Conservation (phyloP, 2,113 vertebrate genomes). For the Heteronetta atricapilla region DNA sequence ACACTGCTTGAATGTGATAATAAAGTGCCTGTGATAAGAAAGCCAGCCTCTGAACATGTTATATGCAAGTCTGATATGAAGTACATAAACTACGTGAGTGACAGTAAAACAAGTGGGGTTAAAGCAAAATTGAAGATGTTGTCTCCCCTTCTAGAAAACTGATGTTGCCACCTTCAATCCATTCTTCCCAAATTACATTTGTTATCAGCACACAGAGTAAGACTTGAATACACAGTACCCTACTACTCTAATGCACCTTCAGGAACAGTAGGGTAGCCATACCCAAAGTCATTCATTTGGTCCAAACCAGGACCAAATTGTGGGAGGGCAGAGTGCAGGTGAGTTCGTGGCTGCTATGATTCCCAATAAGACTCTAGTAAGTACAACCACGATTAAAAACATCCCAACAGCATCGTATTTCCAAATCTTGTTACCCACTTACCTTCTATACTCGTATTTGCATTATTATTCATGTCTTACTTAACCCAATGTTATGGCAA, state of each 20-base stretch:
- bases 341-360: constrained; percentile 5
- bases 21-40: neutral
- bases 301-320: neutral
- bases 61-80: neutral
- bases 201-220: neutral
- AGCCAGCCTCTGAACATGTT: neutral
- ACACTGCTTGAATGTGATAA: neutral
- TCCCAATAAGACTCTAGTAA: neutral
- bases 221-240: neutral
- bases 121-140: neutral
- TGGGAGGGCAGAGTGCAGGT: neutral
- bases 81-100: neutral
- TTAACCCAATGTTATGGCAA: neutral
- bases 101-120: neutral
- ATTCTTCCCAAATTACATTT: neutral
- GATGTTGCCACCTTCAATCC: neutral
- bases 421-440: neutral
- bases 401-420: neutral
- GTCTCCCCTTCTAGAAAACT: neutral
- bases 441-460: neutral
- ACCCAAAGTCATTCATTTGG: neutral
- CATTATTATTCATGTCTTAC: neutral
- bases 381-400: neutral
- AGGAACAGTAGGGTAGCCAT: neutral
- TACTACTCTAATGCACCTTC: neutral